These are phyloP conservation scores for Coelopa pilipes DNA, from an alignment of 2,888 invertebrate genomes.

Conservation along the genomic window DNA sequence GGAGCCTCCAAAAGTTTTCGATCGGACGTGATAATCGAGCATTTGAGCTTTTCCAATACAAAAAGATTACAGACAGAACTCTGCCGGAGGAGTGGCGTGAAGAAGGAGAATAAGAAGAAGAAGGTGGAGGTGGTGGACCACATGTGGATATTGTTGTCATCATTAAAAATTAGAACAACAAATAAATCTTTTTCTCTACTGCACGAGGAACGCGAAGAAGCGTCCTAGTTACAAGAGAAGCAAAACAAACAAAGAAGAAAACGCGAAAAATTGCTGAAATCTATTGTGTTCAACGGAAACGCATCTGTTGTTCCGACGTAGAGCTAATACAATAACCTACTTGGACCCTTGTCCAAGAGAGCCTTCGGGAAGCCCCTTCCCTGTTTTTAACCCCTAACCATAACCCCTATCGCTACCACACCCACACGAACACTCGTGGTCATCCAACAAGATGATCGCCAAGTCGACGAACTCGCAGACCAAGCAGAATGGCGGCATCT, in stretches of 20 bases:
- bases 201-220: too few species aligned
- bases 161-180: too few species aligned
- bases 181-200: too few species aligned
- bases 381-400: neutral
- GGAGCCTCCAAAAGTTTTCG: constrained; percentile 18
- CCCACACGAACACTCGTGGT: neutral
- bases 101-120: neutral
- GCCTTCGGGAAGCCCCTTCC: neutral
- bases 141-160: too few species aligned
- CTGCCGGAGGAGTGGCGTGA: neutral
- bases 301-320: neutral
- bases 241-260: neutral
- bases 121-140: too few species aligned
- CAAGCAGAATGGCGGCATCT: constrained; percentile 50
- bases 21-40: constrained; percentile 1
- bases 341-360: neutral
- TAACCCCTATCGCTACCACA: neutral
- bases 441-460: constrained; percentile 37
- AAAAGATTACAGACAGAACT: too few species aligned
- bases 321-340: constrained; percentile 1
- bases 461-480: constrained; percentile 36
- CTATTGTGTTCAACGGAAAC: constrained; percentile 44
- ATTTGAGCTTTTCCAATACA: too few species aligned
- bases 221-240: too few species aligned
- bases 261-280: constrained; percentile 41